Percentiles rank a stretch among this genome's conserved stretches.
Conservation (phyloP, 2,888 invertebrate genomes). For the Drosophila neonasuta region DNA sequence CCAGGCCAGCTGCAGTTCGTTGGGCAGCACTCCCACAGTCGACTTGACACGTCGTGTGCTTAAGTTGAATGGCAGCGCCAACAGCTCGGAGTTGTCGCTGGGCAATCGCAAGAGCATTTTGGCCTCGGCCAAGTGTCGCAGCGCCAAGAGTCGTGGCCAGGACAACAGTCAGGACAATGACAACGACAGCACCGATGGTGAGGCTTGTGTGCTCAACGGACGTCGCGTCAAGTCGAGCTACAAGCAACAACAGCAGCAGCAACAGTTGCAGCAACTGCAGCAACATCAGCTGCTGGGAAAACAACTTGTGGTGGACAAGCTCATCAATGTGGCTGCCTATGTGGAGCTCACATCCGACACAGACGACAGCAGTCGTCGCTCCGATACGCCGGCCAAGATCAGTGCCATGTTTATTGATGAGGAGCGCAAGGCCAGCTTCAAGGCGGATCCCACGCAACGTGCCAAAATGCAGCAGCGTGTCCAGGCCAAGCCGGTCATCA, state of each 20-base stretch:
- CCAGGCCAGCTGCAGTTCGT: conserved; percentile 87
- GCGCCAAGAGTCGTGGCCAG: conserved; percentile 85
- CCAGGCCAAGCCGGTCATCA: conserved; percentile 55
- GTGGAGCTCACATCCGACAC: conserved; percentile 82
- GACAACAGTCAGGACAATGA: conserved; percentile 83
- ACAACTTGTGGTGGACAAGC: conserved; percentile 80
- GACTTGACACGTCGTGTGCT: conserved; percentile 87
- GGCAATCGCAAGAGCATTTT: conserved; percentile 91
- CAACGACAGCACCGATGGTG: conserved; percentile 84
- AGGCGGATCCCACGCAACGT: conserved; percentile 79
- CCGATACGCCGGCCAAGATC: conserved; percentile 81
- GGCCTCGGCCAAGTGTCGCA: conserved; percentile 92
- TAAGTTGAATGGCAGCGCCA: conserved; percentile 83
- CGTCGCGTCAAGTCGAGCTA: conserved; percentile 79
- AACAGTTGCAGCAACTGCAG: conserved; percentile 47
- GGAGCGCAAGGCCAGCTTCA: conserved; percentile 82
- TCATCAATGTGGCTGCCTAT: conserved; percentile 82
- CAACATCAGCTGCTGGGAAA: conserved; percentile 63
- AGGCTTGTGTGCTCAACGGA: conserved; percentile 79
- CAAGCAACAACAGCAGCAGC: conserved; percentile 50
- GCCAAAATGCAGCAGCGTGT: conserved; percentile 55
- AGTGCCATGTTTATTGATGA: conserved; percentile 83
- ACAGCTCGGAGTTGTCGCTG: conserved; percentile 25
- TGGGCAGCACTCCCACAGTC: conserved; percentile 86
- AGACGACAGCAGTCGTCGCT: conserved; percentile 82